phyloP scores from a whole-genome alignment of 35 echinoderm and acorn worm species.

The Stichopus chloronotus region DNA sequence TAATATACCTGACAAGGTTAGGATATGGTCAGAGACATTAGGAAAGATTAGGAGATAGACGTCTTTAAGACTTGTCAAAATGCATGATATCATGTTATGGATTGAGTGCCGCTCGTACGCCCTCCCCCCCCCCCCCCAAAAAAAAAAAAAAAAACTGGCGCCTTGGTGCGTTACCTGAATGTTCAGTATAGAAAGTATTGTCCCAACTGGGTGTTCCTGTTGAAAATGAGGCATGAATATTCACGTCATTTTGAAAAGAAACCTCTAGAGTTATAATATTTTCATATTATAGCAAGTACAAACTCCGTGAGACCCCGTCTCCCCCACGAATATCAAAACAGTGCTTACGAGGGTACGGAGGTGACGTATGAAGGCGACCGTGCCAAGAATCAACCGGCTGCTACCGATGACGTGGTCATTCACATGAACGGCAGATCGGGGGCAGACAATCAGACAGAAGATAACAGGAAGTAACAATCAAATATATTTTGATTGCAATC shows the following conservation, averaged over 20 bases:
- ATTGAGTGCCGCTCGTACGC: too few relatives aligned
- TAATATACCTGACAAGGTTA: too few relatives aligned
- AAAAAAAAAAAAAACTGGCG: too few relatives aligned
- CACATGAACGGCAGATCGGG: not conserved
- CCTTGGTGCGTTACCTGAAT: too few relatives aligned
- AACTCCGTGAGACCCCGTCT: not conserved
- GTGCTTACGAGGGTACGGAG: not conserved
- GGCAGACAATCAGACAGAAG: not conserved
- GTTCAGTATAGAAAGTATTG: too few relatives aligned
- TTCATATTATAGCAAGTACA: not conserved
- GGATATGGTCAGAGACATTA: too few relatives aligned
- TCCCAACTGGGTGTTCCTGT: too few relatives aligned
- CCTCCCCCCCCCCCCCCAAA: too few relatives aligned
- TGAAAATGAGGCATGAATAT: not conserved
- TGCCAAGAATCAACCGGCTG: not conserved
- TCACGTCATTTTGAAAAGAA: not conserved
- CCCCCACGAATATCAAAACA: conserved; percentile 15
- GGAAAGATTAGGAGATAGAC: too few relatives aligned
- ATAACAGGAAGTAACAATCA: not conserved
- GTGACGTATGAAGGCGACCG: not conserved
- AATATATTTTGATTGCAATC: too few relatives aligned
- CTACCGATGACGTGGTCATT: not conserved
- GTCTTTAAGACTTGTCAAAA: too few relatives aligned
- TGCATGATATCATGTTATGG: too few relatives aligned
- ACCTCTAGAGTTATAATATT: not conserved